Percentiles rank a stretch among this genome's conserved stretches.
These are phyloP conservation scores for Pseudopodoces humilis DNA, from an alignment of 2,113 vertebrate genomes.

Conservation along the genomic window DNA sequence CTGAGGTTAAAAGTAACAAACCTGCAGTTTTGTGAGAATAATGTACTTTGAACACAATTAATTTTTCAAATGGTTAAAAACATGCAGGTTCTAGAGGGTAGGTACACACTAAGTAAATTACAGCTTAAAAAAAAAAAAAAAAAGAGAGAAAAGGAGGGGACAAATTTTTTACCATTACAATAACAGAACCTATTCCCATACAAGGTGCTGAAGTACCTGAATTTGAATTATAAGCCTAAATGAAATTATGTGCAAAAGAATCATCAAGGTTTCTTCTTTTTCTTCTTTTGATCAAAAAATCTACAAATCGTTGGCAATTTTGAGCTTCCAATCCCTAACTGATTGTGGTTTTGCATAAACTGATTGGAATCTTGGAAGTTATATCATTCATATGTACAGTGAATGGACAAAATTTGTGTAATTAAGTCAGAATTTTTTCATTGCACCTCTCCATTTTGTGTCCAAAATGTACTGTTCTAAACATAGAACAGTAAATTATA, in stretches of 20 bases:
- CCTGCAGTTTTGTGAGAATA: not conserved
- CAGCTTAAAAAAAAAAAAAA: too few relatives aligned
- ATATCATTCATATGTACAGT: not conserved
- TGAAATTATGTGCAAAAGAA: not conserved
- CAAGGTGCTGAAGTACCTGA: not conserved
- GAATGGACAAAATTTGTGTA: not conserved
- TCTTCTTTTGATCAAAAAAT: not conserved
- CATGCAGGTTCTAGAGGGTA: fast-evolving
- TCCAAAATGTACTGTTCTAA: too few relatives aligned
- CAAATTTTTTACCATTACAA: not conserved
- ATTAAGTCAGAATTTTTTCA: not conserved
- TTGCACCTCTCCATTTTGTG: not conserved
- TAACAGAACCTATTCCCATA: not conserved
- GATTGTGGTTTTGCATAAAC: not conserved
- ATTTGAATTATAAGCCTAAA: not conserved
- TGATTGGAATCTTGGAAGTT: not conserved
- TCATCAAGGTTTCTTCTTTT: not conserved
- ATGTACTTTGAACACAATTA: not conserved
- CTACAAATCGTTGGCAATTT: not conserved
- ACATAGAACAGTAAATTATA: not conserved
- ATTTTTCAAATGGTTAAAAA: not conserved
- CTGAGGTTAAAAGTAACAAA: not conserved
- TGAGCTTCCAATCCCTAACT: fast-evolving
- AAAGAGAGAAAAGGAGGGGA: fast-evolving
- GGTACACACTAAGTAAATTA: not conserved